Evolutionary conservation across 92 coral and sea anemone species (phyloP).

Genomic region (Zoanthus gigantus): DNA sequence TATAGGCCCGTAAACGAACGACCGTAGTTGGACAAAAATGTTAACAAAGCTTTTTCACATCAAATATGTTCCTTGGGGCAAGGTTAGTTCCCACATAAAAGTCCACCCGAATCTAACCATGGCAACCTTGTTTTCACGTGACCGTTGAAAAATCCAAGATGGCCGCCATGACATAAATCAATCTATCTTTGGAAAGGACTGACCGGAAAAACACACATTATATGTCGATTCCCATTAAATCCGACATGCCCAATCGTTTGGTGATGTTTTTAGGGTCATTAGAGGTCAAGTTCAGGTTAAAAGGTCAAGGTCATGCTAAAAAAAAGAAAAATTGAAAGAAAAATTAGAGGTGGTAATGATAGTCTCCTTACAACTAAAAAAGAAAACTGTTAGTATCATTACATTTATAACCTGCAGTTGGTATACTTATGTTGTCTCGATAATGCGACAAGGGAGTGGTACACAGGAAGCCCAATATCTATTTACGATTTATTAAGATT

Average conservation of each 20-base stretch:
- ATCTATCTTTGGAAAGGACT: not conserved
- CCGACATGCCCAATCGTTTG: not conserved
- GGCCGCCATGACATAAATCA: slow-evolving; percentile 5
- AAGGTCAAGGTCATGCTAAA: slow-evolving; percentile 1
- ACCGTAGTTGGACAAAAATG: slow-evolving; percentile 20
- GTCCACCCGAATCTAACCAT: not conserved
- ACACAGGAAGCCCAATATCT: not conserved
- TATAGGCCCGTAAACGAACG: slow-evolving; percentile 34
- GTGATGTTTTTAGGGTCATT: not conserved
- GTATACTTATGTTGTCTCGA: slow-evolving; percentile 3
- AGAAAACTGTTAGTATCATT: not conserved
- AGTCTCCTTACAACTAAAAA: not conserved
- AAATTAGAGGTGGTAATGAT: not conserved
- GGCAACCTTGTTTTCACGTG: slow-evolving; percentile 5
- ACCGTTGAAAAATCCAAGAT: not conserved
- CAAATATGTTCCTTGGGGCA: not conserved
- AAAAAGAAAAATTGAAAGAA: not conserved
- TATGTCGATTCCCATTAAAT: not conserved
- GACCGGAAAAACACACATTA: not conserved
- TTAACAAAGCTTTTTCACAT: slow-evolving; percentile 11
- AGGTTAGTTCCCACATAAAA: not conserved
- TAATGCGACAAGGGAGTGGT: not conserved
- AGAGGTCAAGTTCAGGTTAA: not conserved
- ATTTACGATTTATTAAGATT: not conserved
- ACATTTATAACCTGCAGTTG: not conserved